Evolutionary conservation across 2,113 vertebrate species (phyloP), one percentile per base, ranked within the genome.

Genomic region (Cyanocitta stelleri): DNA sequence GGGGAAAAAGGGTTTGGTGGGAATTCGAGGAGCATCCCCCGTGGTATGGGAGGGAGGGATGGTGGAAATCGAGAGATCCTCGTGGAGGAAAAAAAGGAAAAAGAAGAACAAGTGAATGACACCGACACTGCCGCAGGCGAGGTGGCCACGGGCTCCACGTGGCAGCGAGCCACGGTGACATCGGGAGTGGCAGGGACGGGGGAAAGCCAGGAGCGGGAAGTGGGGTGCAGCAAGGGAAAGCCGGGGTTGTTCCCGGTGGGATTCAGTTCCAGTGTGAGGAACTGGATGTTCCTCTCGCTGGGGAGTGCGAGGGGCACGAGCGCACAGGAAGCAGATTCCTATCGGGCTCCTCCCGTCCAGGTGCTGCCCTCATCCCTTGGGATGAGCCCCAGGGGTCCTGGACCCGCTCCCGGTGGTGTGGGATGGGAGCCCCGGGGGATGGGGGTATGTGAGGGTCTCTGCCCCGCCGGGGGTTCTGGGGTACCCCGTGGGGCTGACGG

Each of bases 81-180:
- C 2, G 13, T 16, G 10, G 15, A 11, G 17, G 8, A 16, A 15
- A 19, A 2, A 4, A 3, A 11, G 22, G 4, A 59, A 62, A 43
- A 2, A 75, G 81, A 67, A 79, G 29, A 1, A 4, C 21, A 23
- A 5, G 11, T 3, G 15, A 62, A 68, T 4, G 18, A 29, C 32
- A 5, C 4, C 1, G 7, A 3, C 5, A 0, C 4, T 4, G 49
- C 66, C 8, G 3, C 3, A 2, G 21, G 10, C 1, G 11, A 21
- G 10, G 24, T 7, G 58, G 82, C 62, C 24, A 0, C 9, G 4
- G 0, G 35, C 74, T 77, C 58, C 90, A 84, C 73, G 39, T 80
- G 91, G 91, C 90, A 74, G 30, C 4, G 11, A 41, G 82, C 22
- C 76, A 58, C 72, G 72, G 6, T 32, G 56, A 43, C 59, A 51